Evolutionary conservation across 2,888 invertebrate species (phyloP).

Genomic region (Caradrina clavipalpis): DNA sequence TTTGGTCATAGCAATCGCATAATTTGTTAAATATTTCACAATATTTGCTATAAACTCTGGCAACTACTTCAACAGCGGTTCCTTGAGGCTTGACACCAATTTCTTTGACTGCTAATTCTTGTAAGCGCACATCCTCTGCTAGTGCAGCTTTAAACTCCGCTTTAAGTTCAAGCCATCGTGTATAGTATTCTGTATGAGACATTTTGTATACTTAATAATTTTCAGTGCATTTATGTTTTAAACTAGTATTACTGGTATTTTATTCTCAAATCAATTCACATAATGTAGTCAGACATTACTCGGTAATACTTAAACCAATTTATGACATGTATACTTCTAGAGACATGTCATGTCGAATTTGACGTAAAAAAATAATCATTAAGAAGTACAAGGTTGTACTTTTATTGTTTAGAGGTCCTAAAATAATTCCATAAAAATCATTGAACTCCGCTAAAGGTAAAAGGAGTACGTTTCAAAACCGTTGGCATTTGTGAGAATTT

Average conservation of each 20-base stretch:
- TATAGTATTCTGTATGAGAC: slow-evolving; percentile 82
- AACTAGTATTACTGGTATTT: neutral
- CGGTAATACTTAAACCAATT: no score
- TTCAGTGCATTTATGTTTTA: slow-evolving; percentile 1
- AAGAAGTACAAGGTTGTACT: no score
- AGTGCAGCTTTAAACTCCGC: slow-evolving; percentile 72
- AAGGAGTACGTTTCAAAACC: no score
- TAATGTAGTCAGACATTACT: neutral
- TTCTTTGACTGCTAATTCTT: slow-evolving; percentile 73
- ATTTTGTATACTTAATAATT: slow-evolving; percentile 63
- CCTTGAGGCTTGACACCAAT: slow-evolving; percentile 86
- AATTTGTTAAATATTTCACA: slow-evolving; percentile 90
- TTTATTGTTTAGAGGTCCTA: no score
- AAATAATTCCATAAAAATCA: no score
- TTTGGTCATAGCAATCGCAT: slow-evolving; percentile 92
- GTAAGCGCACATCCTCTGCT: slow-evolving; percentile 79
- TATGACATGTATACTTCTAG: no score
- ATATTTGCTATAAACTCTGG: slow-evolving; percentile 89
- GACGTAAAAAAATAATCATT: neutral
- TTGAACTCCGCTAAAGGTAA: no score
- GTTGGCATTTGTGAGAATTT: no score
- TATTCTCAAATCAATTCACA: neutral
- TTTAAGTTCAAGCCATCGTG: slow-evolving; percentile 82
- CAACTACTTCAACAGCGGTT: slow-evolving; percentile 87
- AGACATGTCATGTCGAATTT: slow-evolving; percentile 2